Base-by-base conservation (phyloP, 1,140 invertebrate genomes). In the Plectrocnemia conspersa region DNA sequence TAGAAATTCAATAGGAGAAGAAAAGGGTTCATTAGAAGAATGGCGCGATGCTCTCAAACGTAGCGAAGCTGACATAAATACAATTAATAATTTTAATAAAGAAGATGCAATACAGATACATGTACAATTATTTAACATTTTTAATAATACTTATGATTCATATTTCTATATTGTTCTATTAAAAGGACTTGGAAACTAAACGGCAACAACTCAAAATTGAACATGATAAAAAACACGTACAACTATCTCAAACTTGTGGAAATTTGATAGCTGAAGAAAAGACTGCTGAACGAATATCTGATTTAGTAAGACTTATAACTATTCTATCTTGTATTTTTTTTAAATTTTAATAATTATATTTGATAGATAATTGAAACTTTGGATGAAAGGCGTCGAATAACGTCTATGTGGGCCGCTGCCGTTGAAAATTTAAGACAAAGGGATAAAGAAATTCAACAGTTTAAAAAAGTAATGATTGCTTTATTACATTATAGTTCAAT, bases 71-170 rank as follows among this genome's bases (percentile, higher is more conserved):
- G 79, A 82, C 52, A 81, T 79, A 53, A 70, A 77, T 13, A 64
- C 82, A 16, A 74, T 86, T n/a, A 78, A 81, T 55, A 75, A 79
- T 58, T 83, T 82, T 45, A 77, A 79, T 27, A 77, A 80, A 54
- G 73, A 80, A 50, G 84, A 87, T 65, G 64, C 77, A 2, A 78
- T 79, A 53, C 80, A 77, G 53, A 79, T 80, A 50, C 80, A 80
- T 65, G 81, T 80, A 67, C 10, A 23, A 23, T n/a, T 44, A 9
- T 44, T 24, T 44, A 23, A 24, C 16, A 42, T 21, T 19, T 42
- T 19, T 42, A 9, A 5, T 21, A n/a, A 16, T 24, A 44, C 15
- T 44, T 23, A 23, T 23, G 3, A 21, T 42, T 3, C 19, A 49
- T 33, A 33, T 33, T 29, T 49, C 35, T 32, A 49, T 33, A 13